Evolutionary conservation across 2,888 invertebrate species (phyloP), one percentile per base, ranked within the genome.

Genomic region (Tineola bisselliella): DNA sequence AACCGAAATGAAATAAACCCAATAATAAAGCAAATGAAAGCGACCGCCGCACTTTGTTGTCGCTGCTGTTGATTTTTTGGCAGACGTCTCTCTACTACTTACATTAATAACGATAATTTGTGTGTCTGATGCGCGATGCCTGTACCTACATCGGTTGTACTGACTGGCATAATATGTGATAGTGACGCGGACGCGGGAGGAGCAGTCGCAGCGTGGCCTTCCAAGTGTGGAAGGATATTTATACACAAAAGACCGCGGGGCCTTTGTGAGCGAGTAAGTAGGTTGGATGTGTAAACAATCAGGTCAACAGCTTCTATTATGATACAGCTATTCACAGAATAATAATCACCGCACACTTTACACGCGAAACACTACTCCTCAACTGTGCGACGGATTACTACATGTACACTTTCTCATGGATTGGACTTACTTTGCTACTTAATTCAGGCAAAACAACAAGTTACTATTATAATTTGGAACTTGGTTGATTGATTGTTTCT

Each of bases 281-380:
- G 54, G 25, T 54, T 17, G 17, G 11, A 25, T 6, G 12, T 25
- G 18, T 25, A 54, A 54, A 54, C 54, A 54, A 19, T 54, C 19
- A 19, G 54, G 54, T 54, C 54, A 54, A 54, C 54, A 48, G 54
- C 54, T 25, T 25, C 25, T 54, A 48, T 48, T 48, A 48, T 48
- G 15, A 48, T 15, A 48, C 4, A 54, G 25, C n/a, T 48, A 48
- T 54, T 54, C 54, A n/a, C 54, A 54, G 25, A 54, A 54, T 12
- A 25, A 54, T 54, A 48, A 54, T 54, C 19, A 12, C 17, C 19
- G 15, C 15, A 11, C 17, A 54, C 18, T 12, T 54, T 54, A 25
- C n/a, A n/a, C n/a, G n/a, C n/a, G n/a, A n/a, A n/a, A n/a, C n/a
- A n/a, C 25, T 4, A 25, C 25, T 25, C 25, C 25, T 6, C 4